Evolutionary conservation across 2,797 vertebrate species (phyloP).

Genomic region (Epinephelus malabaricus): DNA sequence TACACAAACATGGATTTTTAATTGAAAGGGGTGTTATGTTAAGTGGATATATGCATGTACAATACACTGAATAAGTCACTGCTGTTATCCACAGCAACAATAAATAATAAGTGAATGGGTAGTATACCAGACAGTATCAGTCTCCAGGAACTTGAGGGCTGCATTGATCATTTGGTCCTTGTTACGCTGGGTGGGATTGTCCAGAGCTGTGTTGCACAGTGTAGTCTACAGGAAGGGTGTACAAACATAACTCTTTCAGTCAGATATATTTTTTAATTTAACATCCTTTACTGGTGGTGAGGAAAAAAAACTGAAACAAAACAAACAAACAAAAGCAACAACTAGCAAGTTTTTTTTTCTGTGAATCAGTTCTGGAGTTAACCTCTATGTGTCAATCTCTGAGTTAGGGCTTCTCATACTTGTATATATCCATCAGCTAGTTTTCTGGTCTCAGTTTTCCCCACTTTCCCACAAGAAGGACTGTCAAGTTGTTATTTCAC

Average conservation of each 20-base stretch:
- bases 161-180: conserved; percentile 91
- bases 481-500: neutral
- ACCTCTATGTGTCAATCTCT: too few species aligned
- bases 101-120: neutral
- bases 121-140: conserved; percentile 94
- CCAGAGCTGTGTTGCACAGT: conserved; percentile 95
- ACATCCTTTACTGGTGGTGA: neutral
- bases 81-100: neutral
- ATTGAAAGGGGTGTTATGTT: neutral
- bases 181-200: conserved; percentile 93
- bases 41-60: neutral
- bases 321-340: neutral
- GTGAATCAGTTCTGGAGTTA: neutral
- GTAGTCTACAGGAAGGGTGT: conserved; percentile 87
- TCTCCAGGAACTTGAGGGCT: conserved; percentile 95
- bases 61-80: neutral
- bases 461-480: neutral
- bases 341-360: neutral
- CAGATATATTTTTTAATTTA: neutral
- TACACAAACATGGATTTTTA: neutral
- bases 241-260: neutral
- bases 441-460: neutral
- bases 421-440: neutral
- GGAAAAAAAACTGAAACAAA: neutral
- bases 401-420: neutral